A percentile compares a stretch with the other conserved stretches of the same genome.
Conservation (phyloP, 2,888 invertebrate genomes). For the Tholera decimalis region DNA sequence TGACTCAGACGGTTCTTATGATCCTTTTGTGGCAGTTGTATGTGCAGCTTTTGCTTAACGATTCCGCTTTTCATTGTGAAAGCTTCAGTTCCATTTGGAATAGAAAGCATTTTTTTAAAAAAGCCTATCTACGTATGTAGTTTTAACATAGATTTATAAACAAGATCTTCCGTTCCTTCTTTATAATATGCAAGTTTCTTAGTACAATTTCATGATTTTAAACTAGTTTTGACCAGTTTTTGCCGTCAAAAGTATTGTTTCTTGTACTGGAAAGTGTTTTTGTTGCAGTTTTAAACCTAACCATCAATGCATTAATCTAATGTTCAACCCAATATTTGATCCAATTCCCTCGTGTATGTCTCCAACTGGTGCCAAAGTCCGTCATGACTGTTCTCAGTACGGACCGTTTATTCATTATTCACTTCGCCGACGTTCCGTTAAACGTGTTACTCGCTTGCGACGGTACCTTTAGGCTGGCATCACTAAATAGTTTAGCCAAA, state of each 20-base stretch:
- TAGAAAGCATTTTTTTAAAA: too few species aligned
- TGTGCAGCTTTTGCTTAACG: too few species aligned
- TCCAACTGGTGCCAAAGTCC: conserved; percentile 35
- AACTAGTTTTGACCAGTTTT: neutral
- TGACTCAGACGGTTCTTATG: neutral
- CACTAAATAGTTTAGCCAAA: conserved; percentile 25
- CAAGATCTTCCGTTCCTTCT: too few species aligned
- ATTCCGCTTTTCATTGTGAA: neutral
- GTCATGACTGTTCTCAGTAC: conserved; percentile 55
- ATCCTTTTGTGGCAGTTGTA: neutral
- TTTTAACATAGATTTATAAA: too few species aligned
- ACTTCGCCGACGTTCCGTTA: conserved; percentile 63
- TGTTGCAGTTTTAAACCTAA: neutral
- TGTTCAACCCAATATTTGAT: conserved; percentile 12
- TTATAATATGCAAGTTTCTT: too few species aligned
- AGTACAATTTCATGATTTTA: too few species aligned
- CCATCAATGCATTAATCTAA: neutral
- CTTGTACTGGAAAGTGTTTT: neutral
- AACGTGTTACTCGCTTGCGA: conserved; percentile 60
- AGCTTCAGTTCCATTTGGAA: neutral
- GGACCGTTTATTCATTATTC: conserved; percentile 65
- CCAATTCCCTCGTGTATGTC: conserved; percentile 13
- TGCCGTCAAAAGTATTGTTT: neutral
- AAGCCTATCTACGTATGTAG: too few species aligned
- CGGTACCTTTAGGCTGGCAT: conserved; percentile 39